These are phyloP conservation scores for Arizona elegans DNA, from an alignment of 2,113 vertebrate species.

Conservation along the genomic window DNA sequence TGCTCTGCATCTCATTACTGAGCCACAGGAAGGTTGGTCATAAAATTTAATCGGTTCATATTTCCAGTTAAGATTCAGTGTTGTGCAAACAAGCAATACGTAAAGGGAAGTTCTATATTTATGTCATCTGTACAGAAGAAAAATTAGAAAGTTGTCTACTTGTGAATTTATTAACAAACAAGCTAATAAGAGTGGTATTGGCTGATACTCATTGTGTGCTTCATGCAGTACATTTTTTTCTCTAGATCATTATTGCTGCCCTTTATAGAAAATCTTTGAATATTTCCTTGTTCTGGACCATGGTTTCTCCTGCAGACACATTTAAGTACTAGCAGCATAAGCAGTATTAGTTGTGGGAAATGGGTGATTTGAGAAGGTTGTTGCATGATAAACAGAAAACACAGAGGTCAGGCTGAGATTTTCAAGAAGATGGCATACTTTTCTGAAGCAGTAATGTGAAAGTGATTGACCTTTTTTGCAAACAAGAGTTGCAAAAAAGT, in stretches of 20 bases:
- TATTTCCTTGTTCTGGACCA: not conserved
- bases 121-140: not conserved
- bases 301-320: not conserved
- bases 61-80: not conserved
- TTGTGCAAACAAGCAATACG: not conserved
- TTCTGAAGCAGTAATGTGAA: not conserved
- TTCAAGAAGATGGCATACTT: not conserved
- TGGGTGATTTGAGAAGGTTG: not conserved
- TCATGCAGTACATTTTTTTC: not conserved
- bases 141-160: not conserved
- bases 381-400: not conserved
- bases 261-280: not conserved
- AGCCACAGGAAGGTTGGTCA: rapidly evolving
- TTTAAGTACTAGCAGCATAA: not conserved
- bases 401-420: not conserved
- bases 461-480: not conserved
- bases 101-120: not conserved
- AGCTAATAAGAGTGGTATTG: not conserved
- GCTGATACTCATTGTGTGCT: not conserved
- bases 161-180: not conserved
- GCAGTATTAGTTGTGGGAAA: not conserved
- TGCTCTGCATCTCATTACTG: not conserved
- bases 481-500: too few relatives aligned
- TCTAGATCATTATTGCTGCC: not conserved
- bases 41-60: not conserved